Percentiles rank a stretch among this genome's conserved stretches.
phyloP scores from a whole-genome alignment of 2,113 vertebrate genomes.

The Anoplopoma fimbria region DNA sequence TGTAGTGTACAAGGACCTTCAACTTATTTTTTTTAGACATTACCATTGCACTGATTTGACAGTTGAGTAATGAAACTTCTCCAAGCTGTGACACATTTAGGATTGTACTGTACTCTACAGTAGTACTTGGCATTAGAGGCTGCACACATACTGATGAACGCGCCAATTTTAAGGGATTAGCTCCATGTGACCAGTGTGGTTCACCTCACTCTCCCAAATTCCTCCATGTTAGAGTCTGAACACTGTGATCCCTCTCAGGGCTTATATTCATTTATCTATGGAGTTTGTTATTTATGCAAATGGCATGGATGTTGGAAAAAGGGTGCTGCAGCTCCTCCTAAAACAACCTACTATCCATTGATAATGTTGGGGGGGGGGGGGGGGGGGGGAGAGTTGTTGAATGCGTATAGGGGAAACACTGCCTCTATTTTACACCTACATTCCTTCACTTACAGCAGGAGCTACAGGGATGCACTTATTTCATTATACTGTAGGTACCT shows the following conservation, averaged over 20 bases:
- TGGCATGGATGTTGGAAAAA: no score
- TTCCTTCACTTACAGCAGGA: not conserved
- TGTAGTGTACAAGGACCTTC: not conserved
- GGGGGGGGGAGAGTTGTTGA: no score
- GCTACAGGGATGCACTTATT: not conserved
- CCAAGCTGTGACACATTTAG: not conserved
- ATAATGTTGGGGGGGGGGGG: no score
- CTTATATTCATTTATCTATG: no score
- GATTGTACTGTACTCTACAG: not conserved
- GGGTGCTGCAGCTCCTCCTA: no score
- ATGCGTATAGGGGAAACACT: no score
- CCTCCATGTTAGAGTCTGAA: not conserved
- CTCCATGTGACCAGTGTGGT: not conserved
- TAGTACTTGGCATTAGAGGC: conserved; percentile 6
- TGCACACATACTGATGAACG: not conserved
- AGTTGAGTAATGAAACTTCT: not conserved
- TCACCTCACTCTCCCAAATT: not conserved
- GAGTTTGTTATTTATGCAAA: no score
- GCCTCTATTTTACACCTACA: not conserved
- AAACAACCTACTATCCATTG: no score
- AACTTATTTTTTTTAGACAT: not conserved
- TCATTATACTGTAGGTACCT: not conserved
- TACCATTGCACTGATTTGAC: not conserved
- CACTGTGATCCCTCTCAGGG: not conserved
- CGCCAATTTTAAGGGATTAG: conserved; percentile 24